Evolutionary conservation across 2,888 invertebrate species (phyloP), one percentile per base, ranked within the genome.

Genomic region (Ophion ellenae): DNA sequence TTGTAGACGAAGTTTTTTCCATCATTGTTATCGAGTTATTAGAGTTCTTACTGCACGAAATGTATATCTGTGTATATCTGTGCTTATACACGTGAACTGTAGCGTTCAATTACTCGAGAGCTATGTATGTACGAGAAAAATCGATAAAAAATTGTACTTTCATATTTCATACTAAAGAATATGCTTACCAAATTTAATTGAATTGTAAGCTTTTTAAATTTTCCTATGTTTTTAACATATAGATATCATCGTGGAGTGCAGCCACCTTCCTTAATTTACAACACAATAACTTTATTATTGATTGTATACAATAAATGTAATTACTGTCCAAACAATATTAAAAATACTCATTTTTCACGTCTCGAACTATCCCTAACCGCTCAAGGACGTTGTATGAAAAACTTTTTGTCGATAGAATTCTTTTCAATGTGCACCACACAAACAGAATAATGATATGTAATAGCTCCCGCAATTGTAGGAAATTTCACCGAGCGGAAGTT

Each of bases 91-190:
- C 36, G 40, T 36, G 36, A 66, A 66, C 66, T 32, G 2, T 28
- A 64, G 64, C 28, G 36, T 17, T 64, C 64, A 64, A 64, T 64
- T 64, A 32, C 32, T 32, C 64, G 64, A 64, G 32, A 64, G 32
- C 64, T 64, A 32, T 28, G 64, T 64, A 32, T 32, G 64, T 32
- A 32, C 14, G 24, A 32, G 17, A 64, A 64, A 64, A 64, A 64
- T 64, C 63, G 20, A 63, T 5, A 32, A n/a, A 64, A 64, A 64
- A 64, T 28, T 64, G 11, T 64, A 28, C 5, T 63, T 20, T 63
- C 24, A 7, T 63, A 63, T 64, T 64, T 32, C 14, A 64, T 24
- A 64, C 64, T 14, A 14, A 64, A 64, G 32, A 64, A 64, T 64
- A 64, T 64, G 14, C 64, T 64, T 11, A 64, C 64, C 32, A 64